These are phyloP conservation scores for Urophycis tenuis DNA, from an alignment of 2,797 vertebrate species.

Conservation along the genomic window DNA sequence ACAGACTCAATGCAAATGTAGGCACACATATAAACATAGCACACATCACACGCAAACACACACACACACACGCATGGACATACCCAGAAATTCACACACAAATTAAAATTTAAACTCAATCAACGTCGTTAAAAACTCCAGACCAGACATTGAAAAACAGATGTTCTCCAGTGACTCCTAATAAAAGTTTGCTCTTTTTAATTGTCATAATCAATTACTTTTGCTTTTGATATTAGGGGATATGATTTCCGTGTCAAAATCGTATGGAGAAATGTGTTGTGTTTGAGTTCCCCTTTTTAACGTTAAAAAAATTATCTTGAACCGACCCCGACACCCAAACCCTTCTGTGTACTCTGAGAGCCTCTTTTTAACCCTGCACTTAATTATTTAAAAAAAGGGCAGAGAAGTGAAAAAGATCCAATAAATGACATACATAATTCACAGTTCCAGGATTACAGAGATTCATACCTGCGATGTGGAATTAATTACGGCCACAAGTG, in stretches of 20 bases:
- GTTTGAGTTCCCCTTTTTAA: neutral
- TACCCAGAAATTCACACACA: neutral
- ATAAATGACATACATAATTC: slow-evolving; percentile 73
- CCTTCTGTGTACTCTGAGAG: slow-evolving; percentile 41
- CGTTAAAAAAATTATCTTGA: neutral
- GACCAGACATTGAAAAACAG: too few species aligned
- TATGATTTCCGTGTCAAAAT: neutral
- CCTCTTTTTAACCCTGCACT: slow-evolving; percentile 51
- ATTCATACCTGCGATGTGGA: slow-evolving; percentile 63
- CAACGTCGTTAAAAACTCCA: too few species aligned
- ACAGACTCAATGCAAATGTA: slow-evolving; percentile 27
- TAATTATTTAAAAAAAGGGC: slow-evolving; percentile 62
- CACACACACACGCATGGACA: slow-evolving; percentile 16
- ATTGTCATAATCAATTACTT: neutral
- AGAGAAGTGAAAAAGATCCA: slow-evolving; percentile 59
- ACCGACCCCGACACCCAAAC: neutral
- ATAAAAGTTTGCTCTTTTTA: neutral
- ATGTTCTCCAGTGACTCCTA: neutral
- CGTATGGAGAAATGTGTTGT: neutral
- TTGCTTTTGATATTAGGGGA: neutral
- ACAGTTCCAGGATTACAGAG: slow-evolving; percentile 66
- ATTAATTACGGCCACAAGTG: slow-evolving; percentile 64
- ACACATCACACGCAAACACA: slow-evolving; percentile 7
- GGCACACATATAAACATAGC: slow-evolving; percentile 18
- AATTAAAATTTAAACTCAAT: neutral